A percentile compares a stretch with the other conserved stretches of the same genome.
phyloP scores from a whole-genome alignment of 1,140 invertebrate genomes.

The Drosophila pectinifera region DNA sequence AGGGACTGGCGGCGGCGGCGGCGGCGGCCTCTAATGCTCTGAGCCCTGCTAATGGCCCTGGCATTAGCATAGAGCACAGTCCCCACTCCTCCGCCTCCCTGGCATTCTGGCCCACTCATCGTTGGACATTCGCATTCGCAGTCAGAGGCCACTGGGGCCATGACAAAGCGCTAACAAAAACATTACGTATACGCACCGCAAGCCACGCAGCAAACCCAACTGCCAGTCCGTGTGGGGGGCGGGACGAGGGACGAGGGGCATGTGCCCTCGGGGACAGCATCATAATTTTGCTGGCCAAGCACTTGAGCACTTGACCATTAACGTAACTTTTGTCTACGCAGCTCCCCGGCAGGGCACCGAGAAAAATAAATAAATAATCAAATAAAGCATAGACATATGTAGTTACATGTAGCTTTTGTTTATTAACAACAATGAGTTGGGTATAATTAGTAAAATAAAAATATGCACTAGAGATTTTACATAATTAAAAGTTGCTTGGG shows the following conservation, averaged over 20 bases:
- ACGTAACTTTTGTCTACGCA: constrained; percentile 74
- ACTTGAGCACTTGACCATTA: constrained; percentile 78
- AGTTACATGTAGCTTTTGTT: background rate
- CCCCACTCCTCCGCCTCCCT: background rate
- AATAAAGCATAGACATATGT: background rate
- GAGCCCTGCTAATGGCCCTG: constrained; percentile 25
- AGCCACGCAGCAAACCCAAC: constrained; percentile 22
- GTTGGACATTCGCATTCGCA: constrained; percentile 8
- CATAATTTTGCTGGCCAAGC: constrained; percentile 72
- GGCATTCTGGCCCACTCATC: constrained; percentile 12
- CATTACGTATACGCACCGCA: constrained; percentile 52
- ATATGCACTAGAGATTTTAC: no score
- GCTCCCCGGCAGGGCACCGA: constrained; percentile 11
- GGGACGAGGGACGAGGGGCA: no score
- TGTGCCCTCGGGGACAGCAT: constrained; percentile 44
- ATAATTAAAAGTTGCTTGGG: no score
- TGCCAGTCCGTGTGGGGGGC: no score
- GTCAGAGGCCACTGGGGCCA: constrained; percentile 10
- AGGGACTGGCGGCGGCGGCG: background rate
- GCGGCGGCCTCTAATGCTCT: background rate
- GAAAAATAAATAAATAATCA: background rate
- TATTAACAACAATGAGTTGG: no score
- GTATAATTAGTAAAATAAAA: no score
- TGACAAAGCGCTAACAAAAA: constrained; percentile 51
- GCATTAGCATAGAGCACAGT: constrained; percentile 25